phyloP scores from a whole-genome alignment of 2,113 vertebrate genomes.

The Odontophorus gujanensis region DNA sequence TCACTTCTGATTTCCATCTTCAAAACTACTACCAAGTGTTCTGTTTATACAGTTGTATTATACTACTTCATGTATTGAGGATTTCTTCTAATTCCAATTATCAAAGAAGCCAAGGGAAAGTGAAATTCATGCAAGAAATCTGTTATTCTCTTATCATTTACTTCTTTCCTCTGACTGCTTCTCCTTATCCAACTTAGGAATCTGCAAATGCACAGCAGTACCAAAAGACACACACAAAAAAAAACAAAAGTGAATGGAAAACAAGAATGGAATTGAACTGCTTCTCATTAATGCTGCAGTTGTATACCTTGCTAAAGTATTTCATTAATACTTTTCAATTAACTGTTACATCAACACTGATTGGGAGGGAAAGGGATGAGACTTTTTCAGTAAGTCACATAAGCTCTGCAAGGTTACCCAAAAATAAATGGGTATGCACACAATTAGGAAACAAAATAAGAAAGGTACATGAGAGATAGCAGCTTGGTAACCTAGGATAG shows the following conservation, averaged over 20 bases:
- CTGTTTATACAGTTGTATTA: neutral
- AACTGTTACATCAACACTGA: neutral
- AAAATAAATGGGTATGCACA: neutral
- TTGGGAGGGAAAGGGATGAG: neutral
- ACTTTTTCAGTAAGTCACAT: neutral
- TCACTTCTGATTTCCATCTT: neutral
- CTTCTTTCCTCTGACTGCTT: neutral
- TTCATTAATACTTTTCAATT: neutral
- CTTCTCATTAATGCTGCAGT: neutral
- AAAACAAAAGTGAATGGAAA: neutral
- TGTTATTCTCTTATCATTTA: neutral
- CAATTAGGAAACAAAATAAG: neutral
- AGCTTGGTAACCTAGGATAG: neutral
- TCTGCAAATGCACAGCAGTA: neutral
- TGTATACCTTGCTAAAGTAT: neutral
- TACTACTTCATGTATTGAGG: neutral
- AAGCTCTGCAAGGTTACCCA: neutral
- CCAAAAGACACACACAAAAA: neutral
- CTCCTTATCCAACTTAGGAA: neutral
- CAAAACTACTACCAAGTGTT: neutral
- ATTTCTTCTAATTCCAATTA: neutral
- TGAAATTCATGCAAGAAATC: neutral
- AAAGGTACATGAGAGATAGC: neutral
- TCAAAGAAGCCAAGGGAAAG: neutral
- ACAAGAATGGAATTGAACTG: neutral